phyloP scores from a whole-genome alignment of 2,113 vertebrate species.

The Pseudorectes ferrugineus region DNA sequence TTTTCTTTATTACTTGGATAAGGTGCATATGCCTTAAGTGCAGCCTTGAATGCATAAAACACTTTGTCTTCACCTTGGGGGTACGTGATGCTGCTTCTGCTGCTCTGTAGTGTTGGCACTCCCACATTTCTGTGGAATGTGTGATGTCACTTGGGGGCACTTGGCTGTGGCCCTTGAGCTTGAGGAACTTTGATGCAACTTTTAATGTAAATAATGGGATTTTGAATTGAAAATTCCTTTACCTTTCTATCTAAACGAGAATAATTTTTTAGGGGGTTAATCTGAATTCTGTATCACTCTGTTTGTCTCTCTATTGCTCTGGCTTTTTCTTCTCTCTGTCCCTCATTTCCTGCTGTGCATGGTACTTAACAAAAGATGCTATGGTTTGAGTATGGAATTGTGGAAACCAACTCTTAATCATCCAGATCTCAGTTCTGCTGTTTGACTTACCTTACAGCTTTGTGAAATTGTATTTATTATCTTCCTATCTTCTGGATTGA shows the following conservation, averaged over 20 bases:
- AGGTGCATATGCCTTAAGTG: background rate
- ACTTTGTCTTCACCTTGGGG: background rate
- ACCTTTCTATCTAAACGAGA: background rate
- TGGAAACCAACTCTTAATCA: background rate
- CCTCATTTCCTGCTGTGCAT: background rate
- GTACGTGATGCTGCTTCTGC: background rate
- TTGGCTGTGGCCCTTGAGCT: background rate
- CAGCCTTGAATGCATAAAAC: background rate
- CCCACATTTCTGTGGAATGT: background rate
- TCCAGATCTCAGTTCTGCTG: background rate
- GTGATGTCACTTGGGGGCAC: background rate
- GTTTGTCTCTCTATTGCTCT: background rate
- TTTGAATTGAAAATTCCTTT: background rate
- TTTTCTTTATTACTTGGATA: background rate
- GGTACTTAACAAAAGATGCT: background rate
- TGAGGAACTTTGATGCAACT: background rate
- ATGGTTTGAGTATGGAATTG: background rate
- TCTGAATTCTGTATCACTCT: fast-evolving
- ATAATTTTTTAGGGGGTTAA: background rate
- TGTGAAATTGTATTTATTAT: background rate
- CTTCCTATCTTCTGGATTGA: background rate
- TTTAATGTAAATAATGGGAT: background rate
- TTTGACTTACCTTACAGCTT: background rate
- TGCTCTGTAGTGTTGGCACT: background rate
- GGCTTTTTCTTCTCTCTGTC: background rate